Percentiles rank a stretch among this genome's conserved stretches.
phyloP scores from a whole-genome alignment of 2,797 vertebrate species.

The Cygnus olor region DNA sequence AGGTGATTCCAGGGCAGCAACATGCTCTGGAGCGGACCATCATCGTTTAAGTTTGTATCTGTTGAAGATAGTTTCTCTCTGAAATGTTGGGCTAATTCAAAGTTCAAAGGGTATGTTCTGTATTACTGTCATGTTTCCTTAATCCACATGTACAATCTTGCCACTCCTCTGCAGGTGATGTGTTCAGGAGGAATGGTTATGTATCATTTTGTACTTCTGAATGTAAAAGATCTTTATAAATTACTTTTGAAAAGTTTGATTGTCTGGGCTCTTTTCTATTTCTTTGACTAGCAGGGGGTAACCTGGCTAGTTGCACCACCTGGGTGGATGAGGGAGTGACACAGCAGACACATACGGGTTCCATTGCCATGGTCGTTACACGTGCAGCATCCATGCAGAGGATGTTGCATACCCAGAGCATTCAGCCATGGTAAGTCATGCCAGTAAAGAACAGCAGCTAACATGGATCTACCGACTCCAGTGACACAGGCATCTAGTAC shows the following conservation, averaged over 20 bases:
- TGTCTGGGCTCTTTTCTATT: neutral
- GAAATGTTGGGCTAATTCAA: neutral
- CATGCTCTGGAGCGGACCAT: neutral
- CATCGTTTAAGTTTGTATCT: neutral
- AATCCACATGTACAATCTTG: neutral
- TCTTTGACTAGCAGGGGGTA: neutral
- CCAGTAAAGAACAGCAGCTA: neutral
- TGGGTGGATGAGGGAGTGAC: neutral
- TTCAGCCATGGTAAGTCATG: neutral
- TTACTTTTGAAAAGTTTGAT: neutral
- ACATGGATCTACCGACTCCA: neutral
- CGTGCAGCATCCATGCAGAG: rapidly evolving
- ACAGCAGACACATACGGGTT: neutral
- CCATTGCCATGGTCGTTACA: rapidly evolving
- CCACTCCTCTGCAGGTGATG: neutral
- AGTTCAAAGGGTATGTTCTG: neutral
- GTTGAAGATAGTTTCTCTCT: neutral
- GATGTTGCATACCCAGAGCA: neutral
- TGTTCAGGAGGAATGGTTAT: neutral
- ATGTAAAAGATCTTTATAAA: conserved; percentile 52
- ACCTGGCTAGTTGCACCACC: neutral
- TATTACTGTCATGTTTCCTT: neutral
- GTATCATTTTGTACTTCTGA: conserved; percentile 34
- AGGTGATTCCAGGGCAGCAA: neutral
- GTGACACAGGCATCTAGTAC: rapidly evolving